Base-by-base conservation (phyloP, 2,888 invertebrate genomes). In the Tenthredo notha region DNA sequence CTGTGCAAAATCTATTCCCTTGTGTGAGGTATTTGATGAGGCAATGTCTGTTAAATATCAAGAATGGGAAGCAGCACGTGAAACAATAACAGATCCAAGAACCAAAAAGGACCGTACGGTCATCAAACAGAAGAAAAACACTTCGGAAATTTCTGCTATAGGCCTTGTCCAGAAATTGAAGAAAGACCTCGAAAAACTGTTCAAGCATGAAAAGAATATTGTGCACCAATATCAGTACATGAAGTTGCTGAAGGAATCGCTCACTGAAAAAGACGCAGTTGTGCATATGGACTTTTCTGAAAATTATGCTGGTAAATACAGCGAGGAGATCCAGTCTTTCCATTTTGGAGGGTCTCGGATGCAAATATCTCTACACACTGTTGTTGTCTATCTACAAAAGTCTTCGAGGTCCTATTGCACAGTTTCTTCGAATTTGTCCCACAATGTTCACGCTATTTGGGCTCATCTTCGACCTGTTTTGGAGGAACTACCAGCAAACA, bases 331-430 rank as follows among this genome's bases (percentile, higher is more conserved):
- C 61, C 93, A 93, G 85, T 87, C 90, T 9, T 90, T 90, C 84
- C 92, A 92, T 90, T 92, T 92, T 87, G 91, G 92, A 12, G 92
- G 91, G 33, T 92, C 91, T 15, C 83, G 91, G 54, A 84, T 67
- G 25, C 91, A 92, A 86, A 87, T 92, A 5, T 90, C 90, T 80
- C 88, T 93, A 25, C 93, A 93, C 86, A 86, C 87, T 65, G 87
- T 87, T 37, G 85, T 87, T 21, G 86, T 87, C n/a, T 87, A 87
- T 33, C 10, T 2, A 3, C 9, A n/a, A 21, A 21, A 61, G 18
- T 61, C 21, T 9, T n/a, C 58, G 3, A 21, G 9, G 9, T 61
- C 58, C 9, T 21, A 61, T n/a, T 61, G 58, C 58, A 61, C 58
- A 2, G 21, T 61, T 21, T 90, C 91, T 50, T 84, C 85, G 18